Evolutionary conservation across 1,140 invertebrate species (phyloP).

Genomic region (Heliconius nattereri): DNA sequence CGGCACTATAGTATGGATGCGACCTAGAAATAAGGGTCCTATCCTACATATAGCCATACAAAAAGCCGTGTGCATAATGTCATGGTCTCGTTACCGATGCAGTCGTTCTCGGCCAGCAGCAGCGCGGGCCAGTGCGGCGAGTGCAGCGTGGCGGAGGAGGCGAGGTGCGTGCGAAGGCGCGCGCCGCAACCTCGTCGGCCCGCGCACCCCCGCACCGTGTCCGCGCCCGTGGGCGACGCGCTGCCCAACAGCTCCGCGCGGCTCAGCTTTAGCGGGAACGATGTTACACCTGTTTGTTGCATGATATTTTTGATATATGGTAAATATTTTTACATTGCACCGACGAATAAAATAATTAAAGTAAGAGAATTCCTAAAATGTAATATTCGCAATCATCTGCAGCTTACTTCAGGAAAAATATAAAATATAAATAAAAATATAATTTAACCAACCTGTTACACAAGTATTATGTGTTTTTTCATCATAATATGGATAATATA

Average conservation of each 20-base stretch:
- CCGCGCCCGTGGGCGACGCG: slow-evolving; percentile 23
- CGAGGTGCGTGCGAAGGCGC: slow-evolving; percentile 37
- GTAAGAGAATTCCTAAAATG: too few species aligned
- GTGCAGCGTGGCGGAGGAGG: slow-evolving; percentile 37
- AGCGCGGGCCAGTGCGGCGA: slow-evolving; percentile 59
- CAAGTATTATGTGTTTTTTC: slow-evolving; percentile 56
- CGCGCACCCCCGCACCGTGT: slow-evolving; percentile 16
- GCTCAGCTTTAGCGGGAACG: slow-evolving; percentile 27
- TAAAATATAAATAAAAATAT: neutral
- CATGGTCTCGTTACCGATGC: slow-evolving; percentile 40
- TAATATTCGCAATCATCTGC: too few species aligned
- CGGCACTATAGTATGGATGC: too few species aligned
- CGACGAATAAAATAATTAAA: too few species aligned
- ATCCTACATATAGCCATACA: too few species aligned
- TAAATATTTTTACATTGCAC: too few species aligned
- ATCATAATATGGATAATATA: slow-evolving; percentile 70
- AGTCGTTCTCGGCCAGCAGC: slow-evolving; percentile 53
- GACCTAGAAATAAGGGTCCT: too few species aligned
- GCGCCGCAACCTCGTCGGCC: slow-evolving; percentile 21
- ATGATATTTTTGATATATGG: too few species aligned
- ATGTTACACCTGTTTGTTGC: slow-evolving; percentile 35
- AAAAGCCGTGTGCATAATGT: too few species aligned
- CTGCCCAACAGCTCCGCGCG: slow-evolving; percentile 30
- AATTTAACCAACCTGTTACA: slow-evolving; percentile 60
- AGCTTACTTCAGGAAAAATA: too few species aligned